Evolutionary conservation across 1,140 invertebrate species (phyloP).

Genomic region (Aleiodes sp.): DNA sequence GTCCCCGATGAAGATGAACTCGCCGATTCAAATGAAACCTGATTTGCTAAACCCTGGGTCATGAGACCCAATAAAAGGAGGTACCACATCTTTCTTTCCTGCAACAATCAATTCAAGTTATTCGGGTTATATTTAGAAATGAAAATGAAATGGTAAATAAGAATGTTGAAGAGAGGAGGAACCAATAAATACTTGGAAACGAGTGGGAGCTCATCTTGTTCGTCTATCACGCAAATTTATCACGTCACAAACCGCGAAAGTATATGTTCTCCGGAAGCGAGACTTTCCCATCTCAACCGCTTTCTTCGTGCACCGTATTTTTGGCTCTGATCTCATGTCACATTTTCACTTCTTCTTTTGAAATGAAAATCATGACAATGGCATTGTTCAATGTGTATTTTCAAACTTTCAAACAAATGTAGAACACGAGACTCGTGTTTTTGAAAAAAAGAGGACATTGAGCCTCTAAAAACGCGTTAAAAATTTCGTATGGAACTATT

Average conservation of each 20-base stretch:
- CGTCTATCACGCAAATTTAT: too few relatives aligned
- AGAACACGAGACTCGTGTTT: too few relatives aligned
- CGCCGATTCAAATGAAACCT: slow-evolving; percentile 43
- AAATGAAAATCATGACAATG: background rate
- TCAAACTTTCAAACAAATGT: too few relatives aligned
- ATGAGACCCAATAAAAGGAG: slow-evolving; percentile 46
- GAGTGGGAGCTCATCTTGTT: too few relatives aligned
- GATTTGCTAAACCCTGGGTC: slow-evolving; percentile 46
- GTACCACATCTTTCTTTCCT: slow-evolving; percentile 53
- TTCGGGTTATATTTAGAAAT: slow-evolving; percentile 21
- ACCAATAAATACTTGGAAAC: too few relatives aligned
- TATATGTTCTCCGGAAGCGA: slow-evolving; percentile 4
- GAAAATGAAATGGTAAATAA: slow-evolving; percentile 4
- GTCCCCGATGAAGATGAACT: slow-evolving; percentile 30
- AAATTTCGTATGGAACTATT: too few relatives aligned
- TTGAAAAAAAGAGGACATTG: too few relatives aligned
- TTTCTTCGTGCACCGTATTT: slow-evolving; percentile 40
- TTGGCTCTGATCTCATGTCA: slow-evolving; percentile 31
- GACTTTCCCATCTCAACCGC: slow-evolving; percentile 38
- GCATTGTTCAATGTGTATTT: background rate
- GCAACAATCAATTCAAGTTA: too few relatives aligned
- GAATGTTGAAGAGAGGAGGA: too few relatives aligned
- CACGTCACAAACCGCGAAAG: slow-evolving; percentile 19
- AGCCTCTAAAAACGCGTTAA: too few relatives aligned
- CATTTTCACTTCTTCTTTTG: background rate